phyloP scores from a whole-genome alignment of 2,888 invertebrate species.

The Autographa gamma region DNA sequence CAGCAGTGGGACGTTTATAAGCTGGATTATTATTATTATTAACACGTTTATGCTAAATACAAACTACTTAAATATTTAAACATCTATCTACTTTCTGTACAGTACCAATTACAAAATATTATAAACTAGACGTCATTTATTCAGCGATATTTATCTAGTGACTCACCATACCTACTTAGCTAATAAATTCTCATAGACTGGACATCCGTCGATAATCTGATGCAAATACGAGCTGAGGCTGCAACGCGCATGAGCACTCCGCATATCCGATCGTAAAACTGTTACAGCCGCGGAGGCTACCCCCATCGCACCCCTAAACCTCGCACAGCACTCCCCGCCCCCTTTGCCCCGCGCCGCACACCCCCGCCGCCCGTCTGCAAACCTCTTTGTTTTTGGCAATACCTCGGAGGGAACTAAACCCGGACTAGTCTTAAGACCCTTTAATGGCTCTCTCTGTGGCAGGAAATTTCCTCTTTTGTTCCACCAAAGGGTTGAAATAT shows the following conservation, averaged over 20 bases:
- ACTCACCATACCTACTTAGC: constrained; percentile 13
- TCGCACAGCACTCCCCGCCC: constrained; percentile 41
- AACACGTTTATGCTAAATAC: too few relatives aligned
- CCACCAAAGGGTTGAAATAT: constrained; percentile 73
- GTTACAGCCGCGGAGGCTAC: constrained; percentile 77
- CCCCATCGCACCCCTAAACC: constrained; percentile 59
- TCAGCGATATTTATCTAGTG: neutral
- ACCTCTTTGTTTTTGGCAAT: constrained; percentile 86
- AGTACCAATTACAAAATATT: too few relatives aligned
- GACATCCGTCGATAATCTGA: constrained; percentile 80
- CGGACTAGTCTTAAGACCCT: constrained; percentile 84
- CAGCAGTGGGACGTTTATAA: too few relatives aligned
- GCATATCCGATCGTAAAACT: constrained; percentile 87
- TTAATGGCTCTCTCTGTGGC: constrained; percentile 84
- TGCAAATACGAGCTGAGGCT: constrained; percentile 82
- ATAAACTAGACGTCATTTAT: neutral
- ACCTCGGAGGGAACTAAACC: constrained; percentile 78
- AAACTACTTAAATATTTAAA: too few relatives aligned
- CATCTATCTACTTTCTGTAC: too few relatives aligned
- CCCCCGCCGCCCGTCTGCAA: constrained; percentile 75
- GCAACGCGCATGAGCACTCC: constrained; percentile 85
- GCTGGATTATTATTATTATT: too few relatives aligned
- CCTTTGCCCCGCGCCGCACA: constrained; percentile 56
- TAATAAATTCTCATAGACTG: constrained; percentile 53
- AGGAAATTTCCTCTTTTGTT: constrained; percentile 73